These are phyloP conservation scores for Octodon degus DNA, from an alignment of 2,113 vertebrate species.

Conservation along the genomic window DNA sequence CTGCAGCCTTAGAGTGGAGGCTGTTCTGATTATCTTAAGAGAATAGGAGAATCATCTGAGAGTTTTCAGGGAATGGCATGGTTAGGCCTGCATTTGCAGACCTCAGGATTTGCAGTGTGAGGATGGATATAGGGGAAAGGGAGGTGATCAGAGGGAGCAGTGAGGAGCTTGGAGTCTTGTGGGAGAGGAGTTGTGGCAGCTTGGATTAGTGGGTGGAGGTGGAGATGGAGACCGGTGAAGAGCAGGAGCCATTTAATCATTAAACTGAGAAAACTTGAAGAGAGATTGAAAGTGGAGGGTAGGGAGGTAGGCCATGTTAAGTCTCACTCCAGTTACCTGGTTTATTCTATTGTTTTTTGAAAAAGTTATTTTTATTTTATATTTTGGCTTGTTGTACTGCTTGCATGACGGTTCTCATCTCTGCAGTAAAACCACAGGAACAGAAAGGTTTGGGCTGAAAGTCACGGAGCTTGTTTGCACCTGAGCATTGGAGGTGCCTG, in stretches of 20 bases:
- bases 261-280: not conserved
- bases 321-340: not conserved
- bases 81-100: not conserved
- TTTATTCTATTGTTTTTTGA: not conserved
- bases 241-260: not conserved
- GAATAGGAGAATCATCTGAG: not conserved
- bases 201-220: not conserved
- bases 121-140: not conserved
- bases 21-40: constrained; percentile 2
- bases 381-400: not conserved
- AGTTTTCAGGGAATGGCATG: not conserved
- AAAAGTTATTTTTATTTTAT: not conserved
- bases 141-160: not conserved
- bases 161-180: not conserved
- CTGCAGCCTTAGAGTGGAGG: not conserved
- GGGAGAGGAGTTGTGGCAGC: not conserved
- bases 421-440: not conserved
- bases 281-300: not conserved
- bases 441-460: not conserved
- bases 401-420: not conserved
- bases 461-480: not conserved
- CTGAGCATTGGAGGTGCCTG: not conserved
- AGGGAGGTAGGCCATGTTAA: not conserved
- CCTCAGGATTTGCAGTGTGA: not conserved
- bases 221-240: not conserved